These are phyloP conservation scores for Agrochola macilenta DNA, from an alignment of 2,888 invertebrate species.

Conservation along the genomic window DNA sequence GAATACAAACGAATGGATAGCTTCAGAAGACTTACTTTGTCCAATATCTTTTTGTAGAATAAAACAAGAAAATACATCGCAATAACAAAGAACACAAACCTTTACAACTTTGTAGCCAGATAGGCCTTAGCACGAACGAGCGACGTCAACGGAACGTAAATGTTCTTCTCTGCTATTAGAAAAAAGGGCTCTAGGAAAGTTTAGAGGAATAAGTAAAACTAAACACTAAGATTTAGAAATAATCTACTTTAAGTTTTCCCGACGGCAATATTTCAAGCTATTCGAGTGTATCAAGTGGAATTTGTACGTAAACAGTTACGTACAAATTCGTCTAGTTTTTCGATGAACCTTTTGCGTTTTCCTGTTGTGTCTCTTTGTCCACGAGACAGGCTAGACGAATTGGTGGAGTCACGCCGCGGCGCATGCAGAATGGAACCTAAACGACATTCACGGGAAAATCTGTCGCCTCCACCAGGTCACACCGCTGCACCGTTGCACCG, in stretches of 20 bases:
- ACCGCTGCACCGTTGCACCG: too few species aligned
- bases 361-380: background rate
- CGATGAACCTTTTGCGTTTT: slow-evolving; percentile 14
- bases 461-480: slow-evolving; percentile 16
- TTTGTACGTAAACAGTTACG: too few species aligned
- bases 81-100: background rate
- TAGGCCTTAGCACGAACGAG: background rate
- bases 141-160: background rate
- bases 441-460: slow-evolving; percentile 16
- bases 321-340: background rate
- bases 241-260: background rate
- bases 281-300: background rate
- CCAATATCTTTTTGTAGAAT: background rate
- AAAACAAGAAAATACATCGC: background rate
- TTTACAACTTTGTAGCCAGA: background rate
- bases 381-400: slow-evolving; percentile 46
- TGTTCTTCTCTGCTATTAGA: background rate
- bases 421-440: slow-evolving; percentile 42
- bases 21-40: slow-evolving; percentile 14
- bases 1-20: background rate
- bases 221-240: background rate
- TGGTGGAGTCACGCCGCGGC: slow-evolving; percentile 26
- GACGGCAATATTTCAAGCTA: background rate
- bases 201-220: background rate
- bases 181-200: background rate